Evolutionary conservation across 2,888 invertebrate genomes (phyloP).

Genomic region (Campoplex nolae): DNA sequence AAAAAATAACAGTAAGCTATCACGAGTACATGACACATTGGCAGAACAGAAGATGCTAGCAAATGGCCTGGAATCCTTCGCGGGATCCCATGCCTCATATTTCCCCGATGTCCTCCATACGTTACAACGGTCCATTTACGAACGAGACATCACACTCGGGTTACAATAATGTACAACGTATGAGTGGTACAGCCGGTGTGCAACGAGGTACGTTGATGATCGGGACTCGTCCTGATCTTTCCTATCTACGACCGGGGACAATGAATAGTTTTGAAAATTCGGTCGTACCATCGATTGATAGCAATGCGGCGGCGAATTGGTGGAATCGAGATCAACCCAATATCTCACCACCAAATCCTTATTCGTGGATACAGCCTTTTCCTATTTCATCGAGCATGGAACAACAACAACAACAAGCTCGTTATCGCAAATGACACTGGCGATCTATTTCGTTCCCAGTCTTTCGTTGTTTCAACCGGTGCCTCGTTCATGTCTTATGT

Average conservation of each 20-base stretch:
- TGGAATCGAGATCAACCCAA: conserved; percentile 75
- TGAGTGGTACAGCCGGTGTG: conserved; percentile 71
- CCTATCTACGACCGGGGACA: conserved; percentile 74
- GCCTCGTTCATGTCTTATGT: conserved; percentile 80
- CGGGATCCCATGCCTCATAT: conserved; percentile 76
- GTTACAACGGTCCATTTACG: conserved; percentile 73
- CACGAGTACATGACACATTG: conserved; percentile 91
- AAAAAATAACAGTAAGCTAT: conserved; percentile 96
- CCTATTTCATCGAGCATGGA: conserved; percentile 71
- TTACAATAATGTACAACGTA: conserved; percentile 72
- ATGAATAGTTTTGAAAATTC: conserved; percentile 72
- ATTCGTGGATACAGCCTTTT: conserved; percentile 71
- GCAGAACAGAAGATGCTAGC: conserved; percentile 91
- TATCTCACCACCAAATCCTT: conserved; percentile 68
- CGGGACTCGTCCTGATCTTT: conserved; percentile 73
- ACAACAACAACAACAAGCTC: conserved; percentile 73
- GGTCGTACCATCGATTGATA: conserved; percentile 75
- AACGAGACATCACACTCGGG: conserved; percentile 73
- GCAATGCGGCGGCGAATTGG: conserved; percentile 76
- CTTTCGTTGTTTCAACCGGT: conserved; percentile 81
- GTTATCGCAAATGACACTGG: conserved; percentile 81
- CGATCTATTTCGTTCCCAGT: conserved; percentile 75
- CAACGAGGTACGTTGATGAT: conserved; percentile 71
- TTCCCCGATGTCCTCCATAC: conserved; percentile 74
- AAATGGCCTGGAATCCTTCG: conserved; percentile 86